Conservation (phyloP, 2,113 vertebrate genomes). For the Promerops cafer region DNA sequence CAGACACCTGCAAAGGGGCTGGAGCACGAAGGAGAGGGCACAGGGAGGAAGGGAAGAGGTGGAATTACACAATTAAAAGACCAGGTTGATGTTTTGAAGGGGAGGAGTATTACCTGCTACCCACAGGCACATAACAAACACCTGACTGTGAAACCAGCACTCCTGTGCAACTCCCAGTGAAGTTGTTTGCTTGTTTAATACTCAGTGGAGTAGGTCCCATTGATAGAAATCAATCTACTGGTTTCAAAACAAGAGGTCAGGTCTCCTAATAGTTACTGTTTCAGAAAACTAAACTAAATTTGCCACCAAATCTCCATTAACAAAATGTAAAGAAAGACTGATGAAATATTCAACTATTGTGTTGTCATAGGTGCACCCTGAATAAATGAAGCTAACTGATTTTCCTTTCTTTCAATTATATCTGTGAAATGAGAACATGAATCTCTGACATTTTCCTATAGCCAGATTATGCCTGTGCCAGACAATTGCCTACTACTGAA, state of each 20-base stretch:
- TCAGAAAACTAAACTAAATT: background rate
- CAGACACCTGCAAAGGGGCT: slow-evolving; percentile 71
- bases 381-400: background rate
- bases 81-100: background rate
- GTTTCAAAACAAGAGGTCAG: background rate
- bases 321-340: background rate
- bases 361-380: background rate
- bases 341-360: background rate
- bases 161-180: background rate
- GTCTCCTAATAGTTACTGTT: background rate
- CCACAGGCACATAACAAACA: background rate
- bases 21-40: background rate
- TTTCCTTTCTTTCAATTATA: background rate
- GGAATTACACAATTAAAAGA: slow-evolving; percentile 59
- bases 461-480: background rate
- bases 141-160: background rate
- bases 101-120: background rate
- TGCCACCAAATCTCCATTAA: background rate
- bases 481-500: background rate
- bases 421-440: background rate
- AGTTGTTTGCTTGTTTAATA: background rate
- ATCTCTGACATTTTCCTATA: background rate
- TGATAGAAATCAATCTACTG: background rate
- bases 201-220: background rate
- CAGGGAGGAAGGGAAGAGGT: background rate